These are phyloP conservation scores for Apis dorsata DNA, from an alignment of 1,140 invertebrate species.

Conservation along the genomic window DNA sequence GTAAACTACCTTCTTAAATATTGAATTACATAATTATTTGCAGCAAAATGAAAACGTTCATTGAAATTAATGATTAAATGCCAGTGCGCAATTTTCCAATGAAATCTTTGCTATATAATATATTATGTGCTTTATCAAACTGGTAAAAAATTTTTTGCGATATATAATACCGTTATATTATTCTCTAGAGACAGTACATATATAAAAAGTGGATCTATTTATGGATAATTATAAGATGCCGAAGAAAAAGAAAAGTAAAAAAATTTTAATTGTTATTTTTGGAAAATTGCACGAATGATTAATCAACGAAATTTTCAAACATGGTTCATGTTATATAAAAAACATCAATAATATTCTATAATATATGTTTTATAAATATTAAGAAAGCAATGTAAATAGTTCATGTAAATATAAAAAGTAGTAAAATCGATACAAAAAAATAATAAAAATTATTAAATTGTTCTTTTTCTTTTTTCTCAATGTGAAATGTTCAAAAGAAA, in stretches of 20 bases:
- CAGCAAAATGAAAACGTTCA: constrained; percentile 6
- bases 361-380: constrained; percentile 34
- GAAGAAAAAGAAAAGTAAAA: not conserved
- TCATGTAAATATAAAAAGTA: constrained; percentile 22
- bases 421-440: not conserved
- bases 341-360: constrained; percentile 29
- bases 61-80: constrained; percentile 31
- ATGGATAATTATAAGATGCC: constrained; percentile 3
- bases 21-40: constrained; percentile 45
- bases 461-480: not conserved
- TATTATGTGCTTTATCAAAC: not conserved
- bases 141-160: not conserved
- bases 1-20: constrained; percentile 52
- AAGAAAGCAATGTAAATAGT: constrained; percentile 12
- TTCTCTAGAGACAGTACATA: not conserved
- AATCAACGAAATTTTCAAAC: constrained; percentile 31
- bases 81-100: constrained; percentile 56
- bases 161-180: not conserved
- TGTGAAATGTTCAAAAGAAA: not conserved
- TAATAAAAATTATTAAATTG: not conserved
- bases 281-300: constrained; percentile 43
- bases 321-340: constrained; percentile 38
- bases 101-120: constrained; percentile 3
- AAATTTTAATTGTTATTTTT: not conserved
- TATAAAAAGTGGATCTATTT: not conserved